These are phyloP conservation scores for Montipora sp. DNA, from an alignment of 64 coral and sea anemone genomes.

Conservation along the genomic window DNA sequence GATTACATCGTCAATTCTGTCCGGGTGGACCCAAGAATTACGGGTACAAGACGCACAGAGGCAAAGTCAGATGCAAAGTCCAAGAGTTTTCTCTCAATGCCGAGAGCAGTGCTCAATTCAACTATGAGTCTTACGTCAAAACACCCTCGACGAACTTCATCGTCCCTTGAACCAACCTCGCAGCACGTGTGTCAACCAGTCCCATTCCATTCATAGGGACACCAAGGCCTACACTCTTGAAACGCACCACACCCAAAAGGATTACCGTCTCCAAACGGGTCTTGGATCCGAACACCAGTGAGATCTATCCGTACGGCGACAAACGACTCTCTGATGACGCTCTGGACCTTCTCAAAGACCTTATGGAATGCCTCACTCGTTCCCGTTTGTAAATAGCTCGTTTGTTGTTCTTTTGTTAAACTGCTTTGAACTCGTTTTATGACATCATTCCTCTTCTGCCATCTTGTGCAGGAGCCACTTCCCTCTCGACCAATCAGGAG, in stretches of 20 bases:
- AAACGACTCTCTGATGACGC: no score
- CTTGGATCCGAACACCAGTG: not conserved
- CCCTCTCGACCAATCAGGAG: no score
- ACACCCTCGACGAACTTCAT: not conserved
- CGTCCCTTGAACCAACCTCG: not conserved
- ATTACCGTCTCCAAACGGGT: not conserved
- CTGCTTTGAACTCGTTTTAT: no score
- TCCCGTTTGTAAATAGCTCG: no score
- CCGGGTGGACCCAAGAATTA: slow-evolving; percentile 56
- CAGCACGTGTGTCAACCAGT: not conserved
- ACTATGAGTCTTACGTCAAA: not conserved
- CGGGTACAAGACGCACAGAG: not conserved
- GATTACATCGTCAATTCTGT: slow-evolving; percentile 11
- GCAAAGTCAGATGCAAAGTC: slow-evolving; percentile 1
- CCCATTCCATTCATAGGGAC: not conserved
- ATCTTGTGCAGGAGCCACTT: no score
- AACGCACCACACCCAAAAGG: not conserved
- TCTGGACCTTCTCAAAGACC: no score
- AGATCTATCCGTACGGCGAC: no score
- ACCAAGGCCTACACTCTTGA: not conserved
- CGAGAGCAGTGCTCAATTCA: not conserved
- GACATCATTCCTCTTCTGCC: no score
- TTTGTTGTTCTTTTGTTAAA: no score
- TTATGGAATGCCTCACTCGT: no score
- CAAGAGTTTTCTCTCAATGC: slow-evolving; percentile 13